These are phyloP conservation scores for Nycticryphes semicollaris DNA, from an alignment of 2,113 vertebrate genomes.

Conservation along the genomic window DNA sequence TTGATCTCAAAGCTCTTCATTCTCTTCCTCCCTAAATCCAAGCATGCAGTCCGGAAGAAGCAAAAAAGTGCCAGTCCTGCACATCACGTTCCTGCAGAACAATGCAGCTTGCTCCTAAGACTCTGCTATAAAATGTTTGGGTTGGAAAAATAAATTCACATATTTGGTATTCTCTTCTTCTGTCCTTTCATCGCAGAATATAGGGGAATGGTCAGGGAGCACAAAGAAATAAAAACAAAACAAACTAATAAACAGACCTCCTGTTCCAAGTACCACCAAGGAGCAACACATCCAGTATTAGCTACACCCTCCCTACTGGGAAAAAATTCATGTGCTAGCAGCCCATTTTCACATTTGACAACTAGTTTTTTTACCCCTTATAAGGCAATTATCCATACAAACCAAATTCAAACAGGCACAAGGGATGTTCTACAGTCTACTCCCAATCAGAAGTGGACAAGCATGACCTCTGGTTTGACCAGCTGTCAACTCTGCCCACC, in stretches of 20 bases:
- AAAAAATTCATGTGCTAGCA: fast-evolving
- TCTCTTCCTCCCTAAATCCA: background rate
- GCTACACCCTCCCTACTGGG: background rate
- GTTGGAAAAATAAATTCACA: background rate
- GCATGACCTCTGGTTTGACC: background rate
- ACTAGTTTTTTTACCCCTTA: fast-evolving
- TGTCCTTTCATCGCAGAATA: fast-evolving
- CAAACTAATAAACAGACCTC: background rate
- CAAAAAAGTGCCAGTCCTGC: background rate
- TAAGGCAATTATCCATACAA: background rate
- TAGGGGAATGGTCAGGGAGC: background rate
- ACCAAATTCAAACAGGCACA: background rate
- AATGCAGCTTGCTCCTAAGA: background rate
- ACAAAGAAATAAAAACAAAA: background rate
- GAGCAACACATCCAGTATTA: background rate
- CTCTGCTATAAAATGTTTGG: background rate
- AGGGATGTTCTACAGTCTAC: background rate
- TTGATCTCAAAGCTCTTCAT: background rate
- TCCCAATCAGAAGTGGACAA: background rate
- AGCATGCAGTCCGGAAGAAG: fast-evolving
- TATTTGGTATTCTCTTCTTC: background rate
- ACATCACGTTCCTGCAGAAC: fast-evolving
- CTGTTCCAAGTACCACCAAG: fast-evolving
- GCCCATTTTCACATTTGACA: background rate
- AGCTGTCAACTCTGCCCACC: background rate